Evolutionary conservation across 2,888 invertebrate species (phyloP).

Genomic region (Gastracanthus pulcherrimus): DNA sequence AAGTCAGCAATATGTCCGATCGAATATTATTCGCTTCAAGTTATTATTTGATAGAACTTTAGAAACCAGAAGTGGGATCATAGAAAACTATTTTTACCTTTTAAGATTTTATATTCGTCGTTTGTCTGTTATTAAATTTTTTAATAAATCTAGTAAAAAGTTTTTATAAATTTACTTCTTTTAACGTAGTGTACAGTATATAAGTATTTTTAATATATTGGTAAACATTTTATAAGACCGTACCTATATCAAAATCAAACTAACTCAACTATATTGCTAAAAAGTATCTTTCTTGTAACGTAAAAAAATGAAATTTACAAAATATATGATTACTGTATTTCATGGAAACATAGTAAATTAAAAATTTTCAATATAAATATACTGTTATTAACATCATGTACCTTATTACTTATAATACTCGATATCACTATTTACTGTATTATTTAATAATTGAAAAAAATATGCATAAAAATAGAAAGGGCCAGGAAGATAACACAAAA

Average conservation of each 20-base stretch:
- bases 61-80: neutral
- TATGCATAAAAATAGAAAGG: neutral
- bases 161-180: neutral
- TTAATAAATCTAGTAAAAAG: neutral
- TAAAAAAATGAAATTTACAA: too few relatives aligned
- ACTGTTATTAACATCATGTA: too few relatives aligned
- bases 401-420: neutral
- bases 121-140: neutral
- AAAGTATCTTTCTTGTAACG: too few relatives aligned
- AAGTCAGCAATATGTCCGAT: conserved; percentile 53
- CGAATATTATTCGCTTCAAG: conserved; percentile 4
- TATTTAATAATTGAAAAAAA: neutral
- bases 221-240: too few relatives aligned
- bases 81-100: neutral
- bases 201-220: too few relatives aligned
- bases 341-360: too few relatives aligned
- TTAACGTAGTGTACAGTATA: too few relatives aligned
- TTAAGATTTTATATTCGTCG: neutral
- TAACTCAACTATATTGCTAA: too few relatives aligned
- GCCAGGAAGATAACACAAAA: neutral
- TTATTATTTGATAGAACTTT: conserved; percentile 21
- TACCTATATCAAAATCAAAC: too few relatives aligned
- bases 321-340: too few relatives aligned
- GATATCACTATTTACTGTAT: neutral
- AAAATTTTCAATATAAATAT: too few relatives aligned